Evolutionary conservation across 2,113 vertebrate species (phyloP).

Genomic region (Gambusia affinis): DNA sequence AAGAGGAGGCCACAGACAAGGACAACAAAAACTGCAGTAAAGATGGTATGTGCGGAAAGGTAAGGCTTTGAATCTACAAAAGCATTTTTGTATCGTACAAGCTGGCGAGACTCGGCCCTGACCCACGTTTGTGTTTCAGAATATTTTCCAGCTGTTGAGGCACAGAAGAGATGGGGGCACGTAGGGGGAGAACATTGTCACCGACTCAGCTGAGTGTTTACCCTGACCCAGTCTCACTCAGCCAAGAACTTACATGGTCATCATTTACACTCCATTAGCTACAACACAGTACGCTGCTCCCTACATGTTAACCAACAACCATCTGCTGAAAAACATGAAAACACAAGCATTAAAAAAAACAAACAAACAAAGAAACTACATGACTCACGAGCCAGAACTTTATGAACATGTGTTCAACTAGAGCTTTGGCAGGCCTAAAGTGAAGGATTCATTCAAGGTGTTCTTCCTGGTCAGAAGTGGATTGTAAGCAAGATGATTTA

Average conservation of each 20-base stretch:
- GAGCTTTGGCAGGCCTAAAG: slow-evolving; percentile 24
- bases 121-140: slow-evolving; percentile 82
- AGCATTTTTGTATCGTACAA: neutral
- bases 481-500: slow-evolving; percentile 20
- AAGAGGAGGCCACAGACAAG: slow-evolving; percentile 85
- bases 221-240: slow-evolving; percentile 34
- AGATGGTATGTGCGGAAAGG: slow-evolving; percentile 89
- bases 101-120: slow-evolving; percentile 22
- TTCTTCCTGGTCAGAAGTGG: slow-evolving; percentile 28
- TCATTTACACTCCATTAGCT: slow-evolving; percentile 47
- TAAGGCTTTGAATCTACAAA: slow-evolving; percentile 70
- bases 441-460: slow-evolving; percentile 32
- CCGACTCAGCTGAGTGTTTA: slow-evolving; percentile 30
- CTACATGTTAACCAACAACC: slow-evolving; percentile 42
- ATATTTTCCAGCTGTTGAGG: slow-evolving; percentile 94
- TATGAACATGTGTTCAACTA: slow-evolving; percentile 41
- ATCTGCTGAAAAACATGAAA: slow-evolving; percentile 39
- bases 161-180: slow-evolving; percentile 91
- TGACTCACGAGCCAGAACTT: slow-evolving; percentile 39
- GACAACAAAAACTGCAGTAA: slow-evolving; percentile 88
- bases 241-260: slow-evolving; percentile 36
- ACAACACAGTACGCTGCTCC: slow-evolving; percentile 34
- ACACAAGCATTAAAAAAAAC: slow-evolving; percentile 13
- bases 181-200: slow-evolving; percentile 80
- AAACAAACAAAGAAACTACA: neutral